These are phyloP conservation scores for Propithecus deckenii DNA, from an alignment of 2,797 vertebrate genomes.

Conservation along the genomic window DNA sequence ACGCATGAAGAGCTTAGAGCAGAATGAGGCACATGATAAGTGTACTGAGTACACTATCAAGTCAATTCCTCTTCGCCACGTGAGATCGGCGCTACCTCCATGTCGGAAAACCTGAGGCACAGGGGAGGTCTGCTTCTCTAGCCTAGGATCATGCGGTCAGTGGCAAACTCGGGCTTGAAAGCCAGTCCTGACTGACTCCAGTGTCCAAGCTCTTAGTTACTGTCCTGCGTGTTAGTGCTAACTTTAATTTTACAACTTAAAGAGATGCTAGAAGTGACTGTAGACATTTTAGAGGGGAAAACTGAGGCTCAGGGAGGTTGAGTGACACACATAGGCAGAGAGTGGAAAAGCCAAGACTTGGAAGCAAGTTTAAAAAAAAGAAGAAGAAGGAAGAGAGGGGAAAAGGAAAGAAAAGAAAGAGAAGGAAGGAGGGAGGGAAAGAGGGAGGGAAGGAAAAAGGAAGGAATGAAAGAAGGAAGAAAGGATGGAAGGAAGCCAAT, in stretches of 20 bases:
- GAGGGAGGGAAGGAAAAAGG: rapidly evolving
- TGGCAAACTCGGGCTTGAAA: neutral
- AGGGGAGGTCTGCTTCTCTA: neutral
- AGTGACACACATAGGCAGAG: neutral
- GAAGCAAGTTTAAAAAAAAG: neutral
- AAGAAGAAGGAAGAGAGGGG: rapidly evolving
- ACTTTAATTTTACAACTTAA: neutral
- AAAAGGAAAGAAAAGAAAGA: rapidly evolving
- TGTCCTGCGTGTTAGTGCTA: neutral
- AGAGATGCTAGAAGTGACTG: neutral
- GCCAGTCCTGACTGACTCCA: neutral
- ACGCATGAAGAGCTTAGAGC: neutral
- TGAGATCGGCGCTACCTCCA: neutral
- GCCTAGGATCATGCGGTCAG: neutral
- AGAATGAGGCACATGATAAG: neutral
- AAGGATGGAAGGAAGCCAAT: neutral
- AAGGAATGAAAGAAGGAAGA: neutral
- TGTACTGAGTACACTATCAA: no score
- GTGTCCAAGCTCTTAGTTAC: neutral
- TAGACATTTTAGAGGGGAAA: neutral
- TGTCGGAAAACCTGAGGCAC: neutral
- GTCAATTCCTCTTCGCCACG: neutral
- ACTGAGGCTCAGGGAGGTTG: neutral
- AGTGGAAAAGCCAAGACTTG: neutral
- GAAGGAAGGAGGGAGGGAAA: no score